Evolutionary conservation across 2,797 vertebrate species (phyloP).

Genomic region (Todus mexicanus): DNA sequence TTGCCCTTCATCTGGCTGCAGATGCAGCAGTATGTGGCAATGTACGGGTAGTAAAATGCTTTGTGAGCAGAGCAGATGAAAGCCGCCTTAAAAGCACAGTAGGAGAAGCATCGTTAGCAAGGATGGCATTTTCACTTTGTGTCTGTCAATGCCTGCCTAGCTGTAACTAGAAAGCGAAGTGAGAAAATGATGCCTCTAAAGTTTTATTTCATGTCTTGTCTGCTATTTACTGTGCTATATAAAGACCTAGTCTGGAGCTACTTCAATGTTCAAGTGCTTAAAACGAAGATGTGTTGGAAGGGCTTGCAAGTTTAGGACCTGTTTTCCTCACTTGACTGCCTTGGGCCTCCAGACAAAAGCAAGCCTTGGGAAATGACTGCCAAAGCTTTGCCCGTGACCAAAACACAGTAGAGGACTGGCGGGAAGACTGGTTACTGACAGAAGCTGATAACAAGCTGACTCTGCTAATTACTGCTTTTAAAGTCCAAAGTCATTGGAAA

Average conservation of each 20-base stretch:
- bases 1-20: not conserved
- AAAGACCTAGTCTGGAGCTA: not conserved
- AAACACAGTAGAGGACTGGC: not conserved
- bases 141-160: not conserved
- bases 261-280: not conserved
- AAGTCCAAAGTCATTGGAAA: conserved; percentile 74
- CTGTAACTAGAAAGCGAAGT: not conserved
- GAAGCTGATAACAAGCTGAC: conserved; percentile 61
- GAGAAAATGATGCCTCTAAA: not conserved
- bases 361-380: not conserved
- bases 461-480: conserved; percentile 73
- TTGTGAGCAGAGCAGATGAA: not conserved
- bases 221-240: not conserved
- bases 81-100: fast-evolving
- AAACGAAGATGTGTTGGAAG: not conserved
- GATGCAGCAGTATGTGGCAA: not conserved
- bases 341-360: not conserved
- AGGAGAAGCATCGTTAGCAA: not conserved
- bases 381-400: not conserved
- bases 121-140: not conserved
- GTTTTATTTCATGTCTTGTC: not conserved
- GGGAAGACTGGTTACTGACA: not conserved
- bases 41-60: not conserved
- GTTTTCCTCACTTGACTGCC: not conserved
- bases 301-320: not conserved